Evolutionary conservation across 2,888 invertebrate species (phyloP).

Genomic region (Ectemnius lituratus): DNA sequence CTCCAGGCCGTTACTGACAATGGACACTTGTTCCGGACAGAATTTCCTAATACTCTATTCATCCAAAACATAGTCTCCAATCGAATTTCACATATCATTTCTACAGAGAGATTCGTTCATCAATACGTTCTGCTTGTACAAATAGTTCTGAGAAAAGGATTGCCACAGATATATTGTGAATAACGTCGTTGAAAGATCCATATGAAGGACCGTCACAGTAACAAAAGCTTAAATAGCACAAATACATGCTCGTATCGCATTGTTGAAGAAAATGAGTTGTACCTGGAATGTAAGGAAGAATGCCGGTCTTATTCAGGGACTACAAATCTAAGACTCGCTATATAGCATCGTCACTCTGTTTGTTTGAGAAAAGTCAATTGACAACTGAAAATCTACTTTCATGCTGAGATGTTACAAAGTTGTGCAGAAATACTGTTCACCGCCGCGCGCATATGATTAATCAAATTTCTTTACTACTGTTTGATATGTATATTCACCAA

Average conservation of each 20-base stretch:
- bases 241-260: slow-evolving; percentile 41
- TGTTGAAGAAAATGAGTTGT: slow-evolving; percentile 46
- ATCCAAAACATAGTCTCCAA: too few species aligned
- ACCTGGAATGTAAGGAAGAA: slow-evolving; percentile 43
- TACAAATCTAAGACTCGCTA: slow-evolving; percentile 34
- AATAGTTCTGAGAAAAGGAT: too few species aligned
- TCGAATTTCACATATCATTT: too few species aligned
- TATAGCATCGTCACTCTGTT: slow-evolving; percentile 26
- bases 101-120: too few species aligned
- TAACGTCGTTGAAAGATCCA: too few species aligned
- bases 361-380: slow-evolving; percentile 37
- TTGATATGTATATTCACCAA: slow-evolving; percentile 24
- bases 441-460: slow-evolving; percentile 19
- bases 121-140: too few species aligned
- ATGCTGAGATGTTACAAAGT: slow-evolving; percentile 32
- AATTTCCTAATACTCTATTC: too few species aligned
- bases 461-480: slow-evolving; percentile 23
- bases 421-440: slow-evolving; percentile 12
- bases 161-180: too few species aligned
- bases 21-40: too few species aligned
- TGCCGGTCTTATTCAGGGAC: slow-evolving; percentile 43
- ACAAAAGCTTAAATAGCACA: slow-evolving; percentile 13
- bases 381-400: slow-evolving; percentile 55
- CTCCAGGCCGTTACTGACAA: too few species aligned
- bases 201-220: neutral